Evolutionary conservation across 2,888 invertebrate species (phyloP).

Genomic region (Tineola bisselliella): DNA sequence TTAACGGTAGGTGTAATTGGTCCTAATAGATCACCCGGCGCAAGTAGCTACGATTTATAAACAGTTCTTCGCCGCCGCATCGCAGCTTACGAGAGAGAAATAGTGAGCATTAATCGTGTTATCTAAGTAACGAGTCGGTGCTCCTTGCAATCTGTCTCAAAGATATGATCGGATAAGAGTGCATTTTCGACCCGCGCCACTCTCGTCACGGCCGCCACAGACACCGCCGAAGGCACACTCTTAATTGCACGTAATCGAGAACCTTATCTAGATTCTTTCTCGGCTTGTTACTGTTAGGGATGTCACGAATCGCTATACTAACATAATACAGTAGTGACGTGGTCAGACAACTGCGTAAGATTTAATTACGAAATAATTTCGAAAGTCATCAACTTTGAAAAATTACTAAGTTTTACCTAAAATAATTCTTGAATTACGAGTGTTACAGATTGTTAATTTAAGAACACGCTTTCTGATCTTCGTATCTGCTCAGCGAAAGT

Average conservation of each 20-base stretch:
- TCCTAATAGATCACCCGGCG: constrained; percentile 10
- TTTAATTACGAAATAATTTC: constrained; percentile 12
- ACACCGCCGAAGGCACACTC: constrained; percentile 31
- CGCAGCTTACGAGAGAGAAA: constrained; percentile 11
- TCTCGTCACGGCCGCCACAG: constrained; percentile 26
- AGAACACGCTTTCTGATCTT: constrained; percentile 53
- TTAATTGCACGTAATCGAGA: constrained; percentile 45
- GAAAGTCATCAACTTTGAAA: neutral
- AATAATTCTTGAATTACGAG: constrained; percentile 12
- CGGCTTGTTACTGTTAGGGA: constrained; percentile 34
- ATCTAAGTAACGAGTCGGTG: constrained; percentile 39
- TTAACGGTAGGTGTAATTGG: constrained; percentile 7
- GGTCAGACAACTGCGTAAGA: neutral
- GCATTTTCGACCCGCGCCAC: constrained; percentile 8
- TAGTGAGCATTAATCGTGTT: constrained; percentile 32
- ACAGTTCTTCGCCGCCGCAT: constrained; percentile 4
- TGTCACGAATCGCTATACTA: neutral
- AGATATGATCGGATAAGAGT: constrained; percentile 30
- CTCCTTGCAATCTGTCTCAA: constrained; percentile 35
- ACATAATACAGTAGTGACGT: neutral
- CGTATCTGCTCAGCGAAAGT: constrained; percentile 16
- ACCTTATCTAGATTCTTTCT: constrained; percentile 46
- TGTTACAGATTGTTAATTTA: constrained; percentile 59
- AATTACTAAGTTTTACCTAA: neutral
- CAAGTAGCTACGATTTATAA: neutral